Evolutionary conservation across 37 sponge, comb jelly and placozoan genomes (phyloP).

Genomic region (Agelas oroides): DNA sequence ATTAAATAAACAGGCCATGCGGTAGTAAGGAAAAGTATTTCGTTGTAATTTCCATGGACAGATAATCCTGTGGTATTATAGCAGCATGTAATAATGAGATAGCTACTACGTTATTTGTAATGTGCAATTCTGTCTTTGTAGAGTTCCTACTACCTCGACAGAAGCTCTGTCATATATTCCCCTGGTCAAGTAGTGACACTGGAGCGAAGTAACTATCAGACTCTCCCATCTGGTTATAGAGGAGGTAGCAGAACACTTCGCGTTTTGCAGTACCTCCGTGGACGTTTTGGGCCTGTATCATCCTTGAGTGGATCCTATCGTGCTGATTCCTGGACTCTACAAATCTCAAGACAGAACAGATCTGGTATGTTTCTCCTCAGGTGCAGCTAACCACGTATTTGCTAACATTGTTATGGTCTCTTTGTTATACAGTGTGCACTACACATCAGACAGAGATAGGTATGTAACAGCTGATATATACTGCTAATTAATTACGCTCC

Average conservation of each 20-base stretch:
- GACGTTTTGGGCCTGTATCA: slow-evolving; percentile 21
- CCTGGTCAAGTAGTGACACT: neutral
- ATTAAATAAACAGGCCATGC: too few species aligned
- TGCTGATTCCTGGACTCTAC: slow-evolving; percentile 1
- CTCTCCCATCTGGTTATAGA: slow-evolving; percentile 8
- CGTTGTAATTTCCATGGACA: too few species aligned
- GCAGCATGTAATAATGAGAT: neutral
- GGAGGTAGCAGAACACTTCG: slow-evolving; percentile 11
- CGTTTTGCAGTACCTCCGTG: neutral
- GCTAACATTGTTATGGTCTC: too few species aligned
- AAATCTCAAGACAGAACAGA: neutral
- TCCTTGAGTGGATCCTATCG: slow-evolving; percentile 25
- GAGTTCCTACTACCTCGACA: neutral
- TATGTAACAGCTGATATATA: too few species aligned
- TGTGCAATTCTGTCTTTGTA: neutral
- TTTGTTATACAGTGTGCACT: too few species aligned
- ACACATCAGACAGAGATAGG: too few species aligned
- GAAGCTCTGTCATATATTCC: neutral
- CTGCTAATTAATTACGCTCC: too few species aligned
- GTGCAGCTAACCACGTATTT: too few species aligned
- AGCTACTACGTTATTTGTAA: too few species aligned
- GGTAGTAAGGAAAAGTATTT: too few species aligned
- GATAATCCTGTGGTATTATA: too few species aligned
- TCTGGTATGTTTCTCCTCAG: neutral
- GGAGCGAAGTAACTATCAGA: neutral